Evolutionary conservation across 1,140 invertebrate species (phyloP), one percentile per base, ranked within the genome.

Genomic region (Diabrotica virgifera): DNA sequence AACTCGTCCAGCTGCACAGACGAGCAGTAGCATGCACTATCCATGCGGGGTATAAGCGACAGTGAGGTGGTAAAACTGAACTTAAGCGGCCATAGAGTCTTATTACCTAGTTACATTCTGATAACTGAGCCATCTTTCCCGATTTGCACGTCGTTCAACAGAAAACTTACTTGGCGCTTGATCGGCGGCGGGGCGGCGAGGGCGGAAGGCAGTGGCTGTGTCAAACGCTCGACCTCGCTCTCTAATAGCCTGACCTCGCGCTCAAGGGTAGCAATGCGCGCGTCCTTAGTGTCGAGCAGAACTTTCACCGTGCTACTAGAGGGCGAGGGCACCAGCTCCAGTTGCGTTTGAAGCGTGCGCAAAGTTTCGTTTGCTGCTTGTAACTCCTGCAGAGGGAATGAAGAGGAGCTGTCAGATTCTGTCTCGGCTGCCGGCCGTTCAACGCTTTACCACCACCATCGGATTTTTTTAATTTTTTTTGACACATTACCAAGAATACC

Each of bases 1-100:
- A 97, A 89, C 83, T 96, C 93, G 83, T 98, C 96, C 85, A 98
- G 87, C 95, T 98, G 76, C 71, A 72, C 73, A 73, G 63, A 73
- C 64, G 74, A 74, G 66, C 71, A 70, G 67, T 73, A 69, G 74
- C 75, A 78, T 77, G 76, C 76, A 76, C 74, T 76, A 76, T 70
- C 72, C 75, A 77, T 78, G 76, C 76, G 72, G 73, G 74, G 40
- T 67, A 73, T 71, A 74, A 71, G 74, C 75, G 74, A 78, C 74
- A 78, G 74, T 73, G 76, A 76, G 75, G 77, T 78, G 76, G 77
- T 78, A 77, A 78, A 78, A 77, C 77, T 71, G 71, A 71, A 72
- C 70, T 71, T 72, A 75, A 76, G 74, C 74, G 76, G 72, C 73
- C 73, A 73, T 72, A 77, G 70, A 71, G 72, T 75, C 73, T 72